phyloP scores from a whole-genome alignment of 2,113 vertebrate genomes.

The Triplophysa rosa region DNA sequence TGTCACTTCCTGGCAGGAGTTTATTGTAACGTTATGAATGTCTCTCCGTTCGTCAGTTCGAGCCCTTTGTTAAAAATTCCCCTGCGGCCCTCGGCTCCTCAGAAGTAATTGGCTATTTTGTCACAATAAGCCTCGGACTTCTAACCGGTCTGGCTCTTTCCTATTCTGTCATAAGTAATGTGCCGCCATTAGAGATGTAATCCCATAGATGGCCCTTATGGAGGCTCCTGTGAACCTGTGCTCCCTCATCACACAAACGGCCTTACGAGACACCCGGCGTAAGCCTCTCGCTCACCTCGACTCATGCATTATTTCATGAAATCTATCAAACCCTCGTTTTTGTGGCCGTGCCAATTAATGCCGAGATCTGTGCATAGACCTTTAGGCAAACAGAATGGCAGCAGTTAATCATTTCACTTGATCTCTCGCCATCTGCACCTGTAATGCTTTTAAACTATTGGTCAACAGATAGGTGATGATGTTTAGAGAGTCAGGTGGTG shows the following conservation, averaged over 20 bases:
- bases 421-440: slow-evolving; percentile 5
- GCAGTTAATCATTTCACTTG: neutral
- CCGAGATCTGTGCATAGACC: neutral
- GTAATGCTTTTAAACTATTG: neutral
- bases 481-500: too few species aligned
- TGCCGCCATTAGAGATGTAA: slow-evolving; percentile 16
- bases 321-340: slow-evolving; percentile 8
- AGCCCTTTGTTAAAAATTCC: slow-evolving; percentile 16
- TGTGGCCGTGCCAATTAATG: neutral
- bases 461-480: neutral
- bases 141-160: neutral
- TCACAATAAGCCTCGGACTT: slow-evolving; percentile 14
- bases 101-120: slow-evolving; percentile 35
- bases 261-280: neutral
- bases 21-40: slow-evolving; percentile 20
- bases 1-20: slow-evolving; percentile 6
- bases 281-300: neutral
- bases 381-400: neutral
- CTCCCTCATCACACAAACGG: neutral
- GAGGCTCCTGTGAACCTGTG: neutral
- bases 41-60: neutral
- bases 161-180: slow-evolving; percentile 17
- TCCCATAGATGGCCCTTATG: neutral
- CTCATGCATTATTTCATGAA: slow-evolving; percentile 14
- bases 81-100: neutral